phyloP scores from a whole-genome alignment of 2,113 vertebrate genomes.

The Pelecanus crispus region DNA sequence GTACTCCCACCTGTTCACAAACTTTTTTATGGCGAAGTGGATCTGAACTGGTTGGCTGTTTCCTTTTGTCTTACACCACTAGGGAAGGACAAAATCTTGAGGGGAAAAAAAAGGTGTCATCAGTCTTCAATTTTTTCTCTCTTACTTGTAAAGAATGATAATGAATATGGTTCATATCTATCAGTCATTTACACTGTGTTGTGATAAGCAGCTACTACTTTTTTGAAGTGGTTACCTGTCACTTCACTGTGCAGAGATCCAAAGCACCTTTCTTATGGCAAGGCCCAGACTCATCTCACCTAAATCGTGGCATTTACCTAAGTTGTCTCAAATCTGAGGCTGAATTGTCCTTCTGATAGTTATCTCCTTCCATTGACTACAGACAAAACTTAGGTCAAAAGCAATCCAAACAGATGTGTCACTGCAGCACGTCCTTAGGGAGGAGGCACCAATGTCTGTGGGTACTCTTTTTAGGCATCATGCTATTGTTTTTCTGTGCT shows the following conservation, averaged over 20 bases:
- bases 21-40: background rate
- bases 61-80: background rate
- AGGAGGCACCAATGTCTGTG: background rate
- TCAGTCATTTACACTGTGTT: background rate
- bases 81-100: background rate
- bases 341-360: background rate
- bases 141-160: background rate
- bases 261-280: background rate
- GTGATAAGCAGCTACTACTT: background rate
- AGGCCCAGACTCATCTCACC: background rate
- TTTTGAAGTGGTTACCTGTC: background rate
- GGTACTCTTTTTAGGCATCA: background rate
- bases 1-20: background rate
- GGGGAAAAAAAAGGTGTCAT: background rate
- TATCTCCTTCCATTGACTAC: background rate
- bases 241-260: background rate
- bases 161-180: background rate
- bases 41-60: background rate
- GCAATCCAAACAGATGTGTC: background rate
- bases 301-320: background rate
- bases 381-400: background rate
- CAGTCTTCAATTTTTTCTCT: background rate
- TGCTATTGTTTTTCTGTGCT: background rate
- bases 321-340: background rate
- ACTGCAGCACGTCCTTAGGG: background rate